Base-by-base conservation (phyloP, 2,113 vertebrate species). In the Neoarius graeffei region DNA sequence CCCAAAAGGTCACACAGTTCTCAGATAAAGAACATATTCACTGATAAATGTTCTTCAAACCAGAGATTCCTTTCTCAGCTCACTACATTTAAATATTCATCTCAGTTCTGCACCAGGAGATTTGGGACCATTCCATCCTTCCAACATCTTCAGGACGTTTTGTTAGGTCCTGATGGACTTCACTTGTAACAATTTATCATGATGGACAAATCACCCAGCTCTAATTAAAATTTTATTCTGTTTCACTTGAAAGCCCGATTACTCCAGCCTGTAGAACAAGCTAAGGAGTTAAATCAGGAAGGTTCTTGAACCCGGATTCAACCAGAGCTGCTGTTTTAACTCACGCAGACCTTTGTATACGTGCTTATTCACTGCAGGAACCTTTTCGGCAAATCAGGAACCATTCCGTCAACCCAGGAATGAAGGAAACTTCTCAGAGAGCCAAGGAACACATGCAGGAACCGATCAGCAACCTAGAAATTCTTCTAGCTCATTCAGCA, bases 1-100 rank as follows among this genome's bases (percentile, higher is more conserved):
- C 27, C 66, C 57, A 86, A 81, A 42, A 82, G 77, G 77, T 87
- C 86, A 85, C 30, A 15, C 25, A 71, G 77, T 50, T 62, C 85
- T 81, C 77, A 85, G 81, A 90, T 76, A 35, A 64, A 87, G 56
- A 62, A 48, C 25, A 59, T 52, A 64, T n/a, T 73, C 54, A 25
- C 59, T 14, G 1, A 83, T 54, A 76, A 71, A 71, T 7, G 19
- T 27, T 69, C 27, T 17, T 35, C 19, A 23, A 48, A n/a, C 81
- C 48, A 77, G 17, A 19, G 42, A 35, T 85, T 14, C 19, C 30
- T 3, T 15, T 35, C 52, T 62, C n/a, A 30, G 42, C 42, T 27
- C 71, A 25, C 23, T n/a, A 50, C 42, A 2, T 42, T 42, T 42
- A 42, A 42, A 42, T 42, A 42, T 42, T 42, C 42, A 42, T 42